Conservation (phyloP, 2,113 vertebrate species). For the Galbula dea region DNA sequence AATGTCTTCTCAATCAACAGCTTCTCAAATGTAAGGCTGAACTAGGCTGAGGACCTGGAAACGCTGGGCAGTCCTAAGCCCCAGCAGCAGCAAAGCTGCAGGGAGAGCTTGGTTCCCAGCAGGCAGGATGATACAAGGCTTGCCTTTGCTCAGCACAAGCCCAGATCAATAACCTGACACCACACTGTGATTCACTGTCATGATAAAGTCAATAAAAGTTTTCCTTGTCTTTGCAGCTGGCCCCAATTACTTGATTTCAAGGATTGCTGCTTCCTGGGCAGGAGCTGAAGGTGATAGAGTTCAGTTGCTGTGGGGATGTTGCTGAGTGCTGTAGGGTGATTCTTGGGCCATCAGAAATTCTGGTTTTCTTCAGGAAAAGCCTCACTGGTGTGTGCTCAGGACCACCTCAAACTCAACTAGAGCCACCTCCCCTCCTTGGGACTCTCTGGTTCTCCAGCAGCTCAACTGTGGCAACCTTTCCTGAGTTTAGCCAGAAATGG, state of each 20-base stretch:
- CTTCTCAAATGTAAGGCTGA: not conserved
- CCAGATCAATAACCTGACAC: not conserved
- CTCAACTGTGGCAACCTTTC: accelerated
- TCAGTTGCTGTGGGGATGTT: accelerated
- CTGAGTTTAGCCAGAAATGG: not conserved
- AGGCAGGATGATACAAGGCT: not conserved
- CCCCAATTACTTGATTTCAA: not conserved
- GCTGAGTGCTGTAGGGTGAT: not conserved
- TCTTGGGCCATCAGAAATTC: not conserved
- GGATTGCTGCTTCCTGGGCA: not conserved
- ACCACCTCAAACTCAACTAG: accelerated
- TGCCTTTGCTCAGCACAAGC: not conserved
- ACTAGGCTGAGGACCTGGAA: not conserved
- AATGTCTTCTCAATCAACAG: not conserved
- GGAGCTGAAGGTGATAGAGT: not conserved
- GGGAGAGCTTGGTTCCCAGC: not conserved
- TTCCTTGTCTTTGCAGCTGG: not conserved
- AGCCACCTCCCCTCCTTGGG: not conserved
- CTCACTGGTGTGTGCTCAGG: not conserved
- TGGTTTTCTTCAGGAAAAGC: not conserved
- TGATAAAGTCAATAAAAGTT: not conserved
- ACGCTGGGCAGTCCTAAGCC: not conserved
- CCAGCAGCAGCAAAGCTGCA: not conserved
- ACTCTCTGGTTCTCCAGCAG: not conserved
- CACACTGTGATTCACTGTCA: not conserved